Percentiles rank a stretch among this genome's conserved stretches.
Evolutionary conservation across 1,140 invertebrate genomes (phyloP).

Genomic region (Pseudomyrmex cubaensis): DNA sequence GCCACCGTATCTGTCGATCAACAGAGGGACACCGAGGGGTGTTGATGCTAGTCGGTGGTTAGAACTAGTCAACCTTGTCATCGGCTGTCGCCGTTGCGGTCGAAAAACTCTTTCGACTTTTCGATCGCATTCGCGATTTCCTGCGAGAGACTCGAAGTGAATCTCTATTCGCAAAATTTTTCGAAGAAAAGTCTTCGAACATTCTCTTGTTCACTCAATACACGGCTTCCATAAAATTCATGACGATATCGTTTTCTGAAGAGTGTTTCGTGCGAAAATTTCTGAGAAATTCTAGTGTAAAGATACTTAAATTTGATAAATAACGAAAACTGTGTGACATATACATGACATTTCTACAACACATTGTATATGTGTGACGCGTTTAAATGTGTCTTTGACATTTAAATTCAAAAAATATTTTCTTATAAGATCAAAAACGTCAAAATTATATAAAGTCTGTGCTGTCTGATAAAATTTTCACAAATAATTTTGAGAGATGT

Average conservation of each 20-base stretch:
- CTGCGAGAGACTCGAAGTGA: neutral
- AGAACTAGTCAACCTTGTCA: conserved; percentile 63
- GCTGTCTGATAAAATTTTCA: neutral
- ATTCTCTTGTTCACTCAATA: neutral
- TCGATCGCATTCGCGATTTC: neutral
- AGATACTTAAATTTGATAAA: neutral
- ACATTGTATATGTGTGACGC: neutral
- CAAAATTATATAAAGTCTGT: neutral
- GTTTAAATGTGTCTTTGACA: neutral
- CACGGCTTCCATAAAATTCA: conserved; percentile 2
- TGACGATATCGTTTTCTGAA: neutral
- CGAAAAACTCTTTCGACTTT: conserved; percentile 51
- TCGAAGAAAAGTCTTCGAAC: neutral
- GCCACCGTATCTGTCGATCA: conserved; percentile 71
- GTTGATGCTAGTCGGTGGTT: conserved; percentile 63
- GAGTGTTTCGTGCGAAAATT: conserved; percentile 1
- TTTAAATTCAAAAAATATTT: neutral
- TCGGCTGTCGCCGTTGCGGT: conserved; percentile 6
- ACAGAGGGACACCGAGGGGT: conserved; percentile 69
- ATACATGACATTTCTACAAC: neutral
- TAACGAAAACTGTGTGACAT: neutral
- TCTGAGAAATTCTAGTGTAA: neutral
- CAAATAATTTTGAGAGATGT: too few relatives aligned
- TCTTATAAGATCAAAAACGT: neutral
- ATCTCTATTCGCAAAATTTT: neutral